Evolutionary conservation across 2,113 vertebrate species (phyloP).

Genomic region (Trogon surrucura): DNA sequence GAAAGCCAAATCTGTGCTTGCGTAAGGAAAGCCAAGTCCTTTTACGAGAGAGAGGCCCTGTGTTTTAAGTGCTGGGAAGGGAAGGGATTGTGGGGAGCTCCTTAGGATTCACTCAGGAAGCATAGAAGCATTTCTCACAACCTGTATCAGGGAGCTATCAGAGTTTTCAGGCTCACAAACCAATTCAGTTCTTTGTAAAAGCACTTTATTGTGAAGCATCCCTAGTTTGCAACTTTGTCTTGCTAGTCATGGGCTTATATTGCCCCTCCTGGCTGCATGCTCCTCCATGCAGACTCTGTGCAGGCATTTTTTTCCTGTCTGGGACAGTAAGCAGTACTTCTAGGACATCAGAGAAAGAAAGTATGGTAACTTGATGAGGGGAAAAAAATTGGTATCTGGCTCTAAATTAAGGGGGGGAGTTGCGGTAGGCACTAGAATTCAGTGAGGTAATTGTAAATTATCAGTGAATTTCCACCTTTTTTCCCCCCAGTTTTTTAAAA

Average conservation of each 20-base stretch:
- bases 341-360: neutral
- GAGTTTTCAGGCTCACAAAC: neutral
- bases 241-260: neutral
- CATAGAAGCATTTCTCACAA: neutral
- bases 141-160: neutral
- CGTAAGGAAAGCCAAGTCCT: neutral
- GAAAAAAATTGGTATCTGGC: neutral
- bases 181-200: neutral
- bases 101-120: neutral
- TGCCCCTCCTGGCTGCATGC: neutral
- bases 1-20: slow-evolving; percentile 21
- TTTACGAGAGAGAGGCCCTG: neutral
- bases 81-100: neutral
- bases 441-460: neutral
- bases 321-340: neutral
- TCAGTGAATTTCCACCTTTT: neutral
- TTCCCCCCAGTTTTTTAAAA: neutral
- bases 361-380: neutral
- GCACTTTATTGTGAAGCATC: neutral
- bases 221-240: neutral
- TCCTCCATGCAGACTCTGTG: neutral
- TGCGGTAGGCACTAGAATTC: neutral
- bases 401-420: neutral
- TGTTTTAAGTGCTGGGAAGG: neutral
- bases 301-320: neutral